These are phyloP conservation scores for Albula goreensis DNA, from an alignment of 2,113 vertebrate genomes.

Conservation along the genomic window DNA sequence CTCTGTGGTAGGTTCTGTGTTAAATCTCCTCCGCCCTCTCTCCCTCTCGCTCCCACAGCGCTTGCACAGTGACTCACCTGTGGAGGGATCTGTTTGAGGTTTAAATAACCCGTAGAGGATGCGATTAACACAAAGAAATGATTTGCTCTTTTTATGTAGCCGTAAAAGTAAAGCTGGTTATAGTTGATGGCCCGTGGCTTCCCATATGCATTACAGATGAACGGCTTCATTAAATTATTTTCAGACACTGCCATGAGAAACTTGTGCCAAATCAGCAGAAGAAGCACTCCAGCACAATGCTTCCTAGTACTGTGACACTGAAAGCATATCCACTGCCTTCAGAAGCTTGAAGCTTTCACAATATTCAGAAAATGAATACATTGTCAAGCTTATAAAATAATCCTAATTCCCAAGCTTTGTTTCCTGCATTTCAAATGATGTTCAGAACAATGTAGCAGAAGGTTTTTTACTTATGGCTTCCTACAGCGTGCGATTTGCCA, in stretches of 20 bases:
- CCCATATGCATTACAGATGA: neutral
- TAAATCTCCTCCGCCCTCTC: neutral
- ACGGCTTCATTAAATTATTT: neutral
- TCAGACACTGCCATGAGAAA: neutral
- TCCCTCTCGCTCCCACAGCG: neutral
- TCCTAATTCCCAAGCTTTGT: neutral
- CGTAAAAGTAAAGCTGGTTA: neutral
- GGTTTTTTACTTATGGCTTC: neutral
- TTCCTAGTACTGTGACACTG: neutral
- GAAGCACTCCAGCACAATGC: neutral
- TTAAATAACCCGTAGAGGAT: neutral
- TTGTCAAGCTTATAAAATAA: neutral
- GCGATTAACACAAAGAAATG: neutral
- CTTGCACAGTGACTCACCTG: neutral
- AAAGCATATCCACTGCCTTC: neutral
- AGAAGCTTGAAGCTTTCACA: neutral
- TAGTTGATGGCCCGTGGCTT: neutral
- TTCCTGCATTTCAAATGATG: neutral
- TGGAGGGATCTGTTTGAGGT: constrained; percentile 1
- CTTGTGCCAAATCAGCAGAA: neutral
- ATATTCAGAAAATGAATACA: neutral
- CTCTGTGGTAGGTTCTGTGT: neutral
- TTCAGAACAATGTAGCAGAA: neutral
- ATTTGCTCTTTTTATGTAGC: neutral
- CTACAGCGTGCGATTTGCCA: neutral